A percentile compares a stretch with the other conserved stretches of the same genome.
Evolutionary conservation across 1,140 invertebrate genomes (phyloP).

Genomic region (Xylocopa sonorina): DNA sequence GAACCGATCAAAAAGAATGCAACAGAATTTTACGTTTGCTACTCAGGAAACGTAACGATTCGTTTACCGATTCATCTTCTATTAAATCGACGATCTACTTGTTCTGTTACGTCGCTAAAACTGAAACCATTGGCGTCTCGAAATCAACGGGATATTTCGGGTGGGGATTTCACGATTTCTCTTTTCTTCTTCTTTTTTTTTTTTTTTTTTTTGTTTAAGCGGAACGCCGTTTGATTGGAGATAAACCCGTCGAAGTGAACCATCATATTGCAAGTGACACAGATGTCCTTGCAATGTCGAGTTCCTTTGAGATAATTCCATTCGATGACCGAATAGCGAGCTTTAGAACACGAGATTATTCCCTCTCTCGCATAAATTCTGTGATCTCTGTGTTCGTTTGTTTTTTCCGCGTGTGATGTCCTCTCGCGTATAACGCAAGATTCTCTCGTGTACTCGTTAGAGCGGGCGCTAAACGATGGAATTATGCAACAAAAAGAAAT

Average conservation of each 20-base stretch:
- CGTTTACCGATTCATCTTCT: background rate
- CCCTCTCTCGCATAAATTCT: background rate
- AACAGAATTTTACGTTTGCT: too few species aligned
- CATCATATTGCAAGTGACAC: constrained; percentile 5
- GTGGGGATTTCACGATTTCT: constrained; percentile 20
- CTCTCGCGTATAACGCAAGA: background rate
- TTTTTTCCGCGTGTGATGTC: background rate
- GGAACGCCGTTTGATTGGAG: background rate
- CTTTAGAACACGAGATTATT: too few species aligned
- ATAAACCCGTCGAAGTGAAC: background rate
- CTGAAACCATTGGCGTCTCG: too few species aligned
- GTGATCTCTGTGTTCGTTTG: background rate
- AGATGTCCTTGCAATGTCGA: constrained; percentile 19
- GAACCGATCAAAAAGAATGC: background rate
- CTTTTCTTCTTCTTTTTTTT: constrained; percentile 11
- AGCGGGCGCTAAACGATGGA: background rate
- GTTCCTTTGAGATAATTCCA: constrained; percentile 24
- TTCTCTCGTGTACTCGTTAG: too few species aligned
- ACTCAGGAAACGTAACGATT: background rate
- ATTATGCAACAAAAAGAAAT: background rate
- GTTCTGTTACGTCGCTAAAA: background rate
- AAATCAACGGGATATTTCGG: background rate
- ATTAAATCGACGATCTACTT: background rate
- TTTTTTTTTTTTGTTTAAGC: constrained; percentile 8
- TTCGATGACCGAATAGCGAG: constrained; percentile 22